These are phyloP conservation scores for Plagodis dolabraria DNA, from an alignment of 2,888 invertebrate species.

Conservation along the genomic window DNA sequence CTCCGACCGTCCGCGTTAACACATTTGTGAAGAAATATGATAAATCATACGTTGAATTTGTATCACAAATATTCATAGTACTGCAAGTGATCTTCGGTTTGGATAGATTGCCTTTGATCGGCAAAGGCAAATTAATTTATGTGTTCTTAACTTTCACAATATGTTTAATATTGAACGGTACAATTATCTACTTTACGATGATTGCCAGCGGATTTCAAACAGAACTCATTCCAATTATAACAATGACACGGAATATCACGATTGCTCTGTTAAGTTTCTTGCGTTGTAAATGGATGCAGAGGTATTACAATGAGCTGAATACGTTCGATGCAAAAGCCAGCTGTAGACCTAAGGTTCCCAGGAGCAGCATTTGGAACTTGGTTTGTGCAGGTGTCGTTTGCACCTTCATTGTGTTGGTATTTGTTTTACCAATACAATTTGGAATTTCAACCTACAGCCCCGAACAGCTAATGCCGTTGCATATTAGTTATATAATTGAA, in stretches of 20 bases:
- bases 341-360: conserved; percentile 49
- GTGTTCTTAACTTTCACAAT: conserved; percentile 40
- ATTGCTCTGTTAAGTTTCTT: conserved; percentile 43
- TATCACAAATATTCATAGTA: conserved; percentile 54
- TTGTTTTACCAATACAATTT: conserved; percentile 25
- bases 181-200: conserved; percentile 7
- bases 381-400: conserved; percentile 39
- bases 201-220: too few species aligned
- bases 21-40: conserved; percentile 49
- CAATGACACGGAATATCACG: conserved; percentile 38
- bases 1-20: conserved; percentile 50
- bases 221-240: conserved; percentile 10
- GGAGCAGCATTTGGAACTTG: conserved; percentile 48
- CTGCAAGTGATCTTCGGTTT: conserved; percentile 48
- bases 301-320: conserved; percentile 52
- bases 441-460: conserved; percentile 16
- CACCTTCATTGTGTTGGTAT: conserved; percentile 32
- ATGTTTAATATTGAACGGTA: conserved; percentile 29
- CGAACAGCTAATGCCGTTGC: conserved; percentile 37
- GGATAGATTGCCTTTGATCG: conserved; percentile 48
- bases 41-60: conserved; percentile 46
- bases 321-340: conserved; percentile 58
- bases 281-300: conserved; percentile 47
- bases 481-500: conserved; percentile 49
- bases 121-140: conserved; percentile 35